phyloP scores from a whole-genome alignment of 1,140 invertebrate species.

The Apis florea region DNA sequence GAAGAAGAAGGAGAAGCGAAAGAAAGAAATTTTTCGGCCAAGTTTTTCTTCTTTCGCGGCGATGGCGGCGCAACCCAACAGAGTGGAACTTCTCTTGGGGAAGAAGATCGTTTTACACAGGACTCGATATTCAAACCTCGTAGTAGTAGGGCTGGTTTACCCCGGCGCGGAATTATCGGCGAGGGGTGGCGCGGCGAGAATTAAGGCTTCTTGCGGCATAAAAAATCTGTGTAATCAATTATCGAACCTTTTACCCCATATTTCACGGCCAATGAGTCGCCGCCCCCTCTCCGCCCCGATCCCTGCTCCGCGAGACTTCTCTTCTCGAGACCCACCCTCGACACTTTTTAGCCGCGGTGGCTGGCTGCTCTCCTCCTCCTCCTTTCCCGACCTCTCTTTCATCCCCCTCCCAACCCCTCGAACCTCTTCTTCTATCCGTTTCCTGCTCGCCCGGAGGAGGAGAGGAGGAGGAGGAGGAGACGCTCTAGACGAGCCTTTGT shows the following conservation, averaged over 20 bases:
- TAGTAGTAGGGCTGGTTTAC: constrained; percentile 73
- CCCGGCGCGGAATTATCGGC: constrained; percentile 72
- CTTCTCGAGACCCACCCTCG: constrained; percentile 64
- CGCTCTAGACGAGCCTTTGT: constrained; percentile 60
- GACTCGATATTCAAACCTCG: constrained; percentile 72
- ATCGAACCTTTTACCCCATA: constrained; percentile 80
- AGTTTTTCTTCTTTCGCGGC: background rate
- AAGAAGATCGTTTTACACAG: constrained; percentile 48
- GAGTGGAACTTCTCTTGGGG: constrained; percentile 18
- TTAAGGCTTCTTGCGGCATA: constrained; percentile 80
- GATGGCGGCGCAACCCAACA: background rate
- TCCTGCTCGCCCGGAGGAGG: background rate
- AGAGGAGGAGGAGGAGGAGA: background rate
- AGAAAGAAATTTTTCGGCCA: too few species aligned
- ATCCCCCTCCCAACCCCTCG: background rate
- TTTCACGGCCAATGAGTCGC: constrained; percentile 79
- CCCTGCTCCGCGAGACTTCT: constrained; percentile 57
- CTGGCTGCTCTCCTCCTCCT: constrained; percentile 50
- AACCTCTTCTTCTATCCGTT: constrained; percentile 33
- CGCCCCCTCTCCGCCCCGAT: constrained; percentile 63
- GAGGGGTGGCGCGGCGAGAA: constrained; percentile 74
- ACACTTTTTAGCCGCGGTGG: constrained; percentile 65
- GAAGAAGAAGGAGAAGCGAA: background rate
- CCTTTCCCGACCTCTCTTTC: constrained; percentile 13
- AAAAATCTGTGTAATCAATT: constrained; percentile 81